phyloP scores from a whole-genome alignment of 2,797 vertebrate genomes.

The Micropoecilia bifurca region DNA sequence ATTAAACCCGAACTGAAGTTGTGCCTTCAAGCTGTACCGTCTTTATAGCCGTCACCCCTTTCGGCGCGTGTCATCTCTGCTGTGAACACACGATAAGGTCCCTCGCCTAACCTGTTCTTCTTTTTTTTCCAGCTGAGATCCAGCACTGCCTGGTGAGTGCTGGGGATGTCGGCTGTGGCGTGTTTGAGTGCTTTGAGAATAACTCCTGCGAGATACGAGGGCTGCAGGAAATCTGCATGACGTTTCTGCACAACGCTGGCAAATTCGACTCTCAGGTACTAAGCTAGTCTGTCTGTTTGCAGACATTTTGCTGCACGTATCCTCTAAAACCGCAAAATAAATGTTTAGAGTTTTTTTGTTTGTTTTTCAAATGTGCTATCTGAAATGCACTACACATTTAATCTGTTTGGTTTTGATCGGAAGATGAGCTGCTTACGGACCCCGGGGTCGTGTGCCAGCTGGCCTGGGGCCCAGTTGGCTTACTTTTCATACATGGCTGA shows the following conservation, averaged over 20 bases:
- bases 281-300: conserved; percentile 50
- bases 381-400: conserved; percentile 25
- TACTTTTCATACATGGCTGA: conserved; percentile 71
- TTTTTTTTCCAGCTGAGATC: conserved; percentile 89
- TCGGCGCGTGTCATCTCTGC: conserved; percentile 51
- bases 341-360: conserved; percentile 15
- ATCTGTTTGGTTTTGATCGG: conserved; percentile 54
- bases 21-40: conserved; percentile 38
- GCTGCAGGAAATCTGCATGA: conserved; percentile 98
- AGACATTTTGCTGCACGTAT: conserved; percentile 35
- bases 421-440: conserved; percentile 52
- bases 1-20: conserved; percentile 38
- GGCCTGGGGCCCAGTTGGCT: conserved; percentile 65
- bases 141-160: conserved; percentile 98
- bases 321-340: conserved; percentile 19
- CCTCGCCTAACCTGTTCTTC: conserved; percentile 67
- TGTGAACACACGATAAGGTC: conserved; percentile 59
- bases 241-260: conserved; percentile 98
- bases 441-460: conserved; percentile 62
- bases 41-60: conserved; percentile 31
- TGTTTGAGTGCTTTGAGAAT: conserved; percentile 99
- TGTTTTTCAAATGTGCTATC: conserved; percentile 37
- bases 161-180: conserved; percentile 97
- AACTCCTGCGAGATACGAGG: conserved; percentile 99
- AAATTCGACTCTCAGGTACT: conserved; percentile 99